Evolutionary conservation across 2,113 vertebrate genomes (phyloP).

Genomic region (human): DNA sequence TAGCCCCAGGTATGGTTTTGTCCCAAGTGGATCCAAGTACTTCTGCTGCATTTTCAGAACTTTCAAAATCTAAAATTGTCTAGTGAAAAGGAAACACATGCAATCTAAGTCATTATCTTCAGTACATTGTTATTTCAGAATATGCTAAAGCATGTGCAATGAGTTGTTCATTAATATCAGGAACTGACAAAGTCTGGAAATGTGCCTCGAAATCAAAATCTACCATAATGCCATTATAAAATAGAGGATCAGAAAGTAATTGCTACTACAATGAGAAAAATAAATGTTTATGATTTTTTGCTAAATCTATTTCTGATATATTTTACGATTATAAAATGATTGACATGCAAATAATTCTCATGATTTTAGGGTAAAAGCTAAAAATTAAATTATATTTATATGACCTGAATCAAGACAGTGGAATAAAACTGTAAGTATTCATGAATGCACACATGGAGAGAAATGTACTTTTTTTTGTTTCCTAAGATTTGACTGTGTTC

Average conservation of each 20-base stretch:
- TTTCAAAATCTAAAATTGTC: conserved; percentile 31
- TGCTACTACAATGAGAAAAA: conserved; percentile 22
- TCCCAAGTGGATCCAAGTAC: background rate
- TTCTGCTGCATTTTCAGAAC: background rate
- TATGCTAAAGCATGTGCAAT: conserved; percentile 8
- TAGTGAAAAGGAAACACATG: background rate
- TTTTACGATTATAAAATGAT: conserved; percentile 14
- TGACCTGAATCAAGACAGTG: background rate
- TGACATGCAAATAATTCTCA: background rate
- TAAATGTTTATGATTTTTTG: conserved; percentile 32
- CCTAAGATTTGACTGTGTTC: background rate
- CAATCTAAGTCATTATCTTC: conserved; percentile 63
- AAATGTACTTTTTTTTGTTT: background rate
- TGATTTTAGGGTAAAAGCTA: background rate
- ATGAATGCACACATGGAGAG: background rate
- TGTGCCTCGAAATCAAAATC: conserved; percentile 59
- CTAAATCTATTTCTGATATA: conserved; percentile 46
- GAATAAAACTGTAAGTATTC: background rate
- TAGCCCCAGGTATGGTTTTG: background rate
- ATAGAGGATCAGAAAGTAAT: conserved; percentile 50
- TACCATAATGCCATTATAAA: conserved; percentile 35
- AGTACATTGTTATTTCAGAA: conserved; percentile 53
- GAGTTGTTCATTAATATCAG: conserved; percentile 37
- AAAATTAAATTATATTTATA: background rate
- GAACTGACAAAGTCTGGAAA: conserved; percentile 53